Base-by-base conservation (phyloP, 2,113 vertebrate species). In the Chloebia gouldiae region DNA sequence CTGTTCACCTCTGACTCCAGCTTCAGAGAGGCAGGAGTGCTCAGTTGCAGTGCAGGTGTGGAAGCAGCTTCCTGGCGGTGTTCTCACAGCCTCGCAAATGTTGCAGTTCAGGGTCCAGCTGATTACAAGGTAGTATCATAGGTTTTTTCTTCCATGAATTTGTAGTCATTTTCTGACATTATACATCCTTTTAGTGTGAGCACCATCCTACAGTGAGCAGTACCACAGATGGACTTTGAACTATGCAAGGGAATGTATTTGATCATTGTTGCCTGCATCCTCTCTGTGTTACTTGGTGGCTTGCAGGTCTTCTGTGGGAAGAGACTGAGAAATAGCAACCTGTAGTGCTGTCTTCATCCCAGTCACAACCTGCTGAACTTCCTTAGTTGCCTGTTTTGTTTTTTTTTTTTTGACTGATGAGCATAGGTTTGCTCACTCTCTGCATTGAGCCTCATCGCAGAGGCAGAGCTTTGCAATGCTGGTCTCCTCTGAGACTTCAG, bases 1-100 rank as follows among this genome's bases (percentile, higher is more conserved):
- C 79, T 60, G 31, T 57, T 22, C 60, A 2, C 15, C 27, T 59
- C 63, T 56, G 45, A n/a, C 60, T 92, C 10, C 2, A 0, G 13
- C 49, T 90, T 70, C 0, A 0, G 47, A 35, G 24, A 21, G 22
- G 5, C 4, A 8, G 1, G 3, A 92, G 63, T 0, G 0, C 37
- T 33, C 6, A 4, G 4, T 23, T 35, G 71, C 37, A 53, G 63
- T 42, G 22, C 86, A 83, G 86, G 59, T 65, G 71, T 81, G 66
- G 53, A 76, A 65, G 60, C 49, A 75, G 30, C 42, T 88, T 90
- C 54, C n/a, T 28, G n/a, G 57, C 2, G 1, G 31, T 56, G n/a
- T 76, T 85, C 49, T 71, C 40, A 35, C 39, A 92, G 40, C n/a
- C 54, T 73, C 2, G 4, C 59, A 83, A 53, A 25, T 30, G 9